These are phyloP conservation scores for Ailurus styani DNA, from an alignment of 2,113 vertebrate species.

Conservation along the genomic window DNA sequence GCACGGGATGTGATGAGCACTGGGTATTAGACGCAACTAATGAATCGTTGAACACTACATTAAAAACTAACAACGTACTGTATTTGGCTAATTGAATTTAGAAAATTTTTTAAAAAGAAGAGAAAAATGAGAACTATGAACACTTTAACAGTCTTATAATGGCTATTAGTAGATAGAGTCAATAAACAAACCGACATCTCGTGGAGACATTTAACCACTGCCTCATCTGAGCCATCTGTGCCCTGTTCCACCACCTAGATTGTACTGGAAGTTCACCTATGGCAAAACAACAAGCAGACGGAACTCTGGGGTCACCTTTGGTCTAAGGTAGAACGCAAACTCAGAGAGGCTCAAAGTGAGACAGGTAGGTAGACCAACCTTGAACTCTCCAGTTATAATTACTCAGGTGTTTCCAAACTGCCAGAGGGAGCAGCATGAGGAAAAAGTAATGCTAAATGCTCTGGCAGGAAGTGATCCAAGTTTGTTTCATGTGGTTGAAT, in stretches of 20 bases:
- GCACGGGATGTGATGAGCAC: neutral
- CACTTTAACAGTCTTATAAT: neutral
- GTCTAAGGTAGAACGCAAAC: neutral
- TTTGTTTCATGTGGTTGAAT: neutral
- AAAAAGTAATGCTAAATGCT: neutral
- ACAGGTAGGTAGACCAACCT: neutral
- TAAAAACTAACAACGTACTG: neutral
- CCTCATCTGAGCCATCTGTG: neutral
- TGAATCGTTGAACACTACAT: neutral
- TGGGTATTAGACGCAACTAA: neutral
- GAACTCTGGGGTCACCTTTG: neutral
- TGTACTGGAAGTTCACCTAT: neutral
- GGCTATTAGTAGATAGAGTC: neutral
- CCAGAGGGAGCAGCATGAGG: neutral
- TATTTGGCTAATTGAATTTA: neutral
- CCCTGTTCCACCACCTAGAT: neutral
- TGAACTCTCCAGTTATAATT: neutral
- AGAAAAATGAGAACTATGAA: neutral
- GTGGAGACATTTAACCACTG: too few species aligned
- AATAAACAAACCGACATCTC: neutral
- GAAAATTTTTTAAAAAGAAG: neutral
- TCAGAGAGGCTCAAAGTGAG: neutral
- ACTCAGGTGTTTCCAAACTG: neutral
- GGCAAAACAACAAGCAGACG: neutral
- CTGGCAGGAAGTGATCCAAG: neutral